These are phyloP conservation scores for Aelia acuminata DNA, from an alignment of 2,888 invertebrate genomes.

Conservation along the genomic window DNA sequence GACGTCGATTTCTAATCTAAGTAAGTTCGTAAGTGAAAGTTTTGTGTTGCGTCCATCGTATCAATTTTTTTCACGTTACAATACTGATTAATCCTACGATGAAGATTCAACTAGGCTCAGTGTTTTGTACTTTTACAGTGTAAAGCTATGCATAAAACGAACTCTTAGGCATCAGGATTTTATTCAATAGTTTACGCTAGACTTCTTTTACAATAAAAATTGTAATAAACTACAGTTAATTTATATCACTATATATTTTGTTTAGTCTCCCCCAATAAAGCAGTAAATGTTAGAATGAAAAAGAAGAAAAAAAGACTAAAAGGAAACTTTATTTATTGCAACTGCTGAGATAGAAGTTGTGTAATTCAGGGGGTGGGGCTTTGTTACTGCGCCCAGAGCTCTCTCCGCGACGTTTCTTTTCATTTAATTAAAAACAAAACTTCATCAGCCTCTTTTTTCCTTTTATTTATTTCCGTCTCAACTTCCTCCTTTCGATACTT, in stretches of 20 bases:
- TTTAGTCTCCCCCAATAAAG: neutral
- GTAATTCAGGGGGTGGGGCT: neutral
- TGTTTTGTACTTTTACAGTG: too few species aligned
- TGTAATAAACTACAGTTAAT: neutral
- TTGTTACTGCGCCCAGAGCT: neutral
- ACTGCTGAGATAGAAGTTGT: neutral
- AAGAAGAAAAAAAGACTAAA: neutral
- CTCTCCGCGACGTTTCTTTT: constrained; percentile 7
- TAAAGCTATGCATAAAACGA: too few species aligned
- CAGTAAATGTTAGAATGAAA: neutral
- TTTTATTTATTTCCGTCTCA: constrained; percentile 8
- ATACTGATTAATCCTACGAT: too few species aligned
- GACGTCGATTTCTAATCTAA: too few species aligned
- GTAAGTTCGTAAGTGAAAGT: too few species aligned
- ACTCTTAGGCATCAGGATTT: neutral
- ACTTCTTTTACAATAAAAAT: neutral
- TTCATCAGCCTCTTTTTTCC: constrained; percentile 29
- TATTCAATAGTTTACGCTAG: neutral
- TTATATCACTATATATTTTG: neutral
- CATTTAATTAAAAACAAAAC: constrained; percentile 42
- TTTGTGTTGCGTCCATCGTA: too few species aligned
- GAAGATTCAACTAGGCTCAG: too few species aligned
- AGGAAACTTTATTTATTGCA: neutral
- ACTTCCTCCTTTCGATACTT: neutral
- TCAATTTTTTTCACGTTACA: too few species aligned